Evolutionary conservation across 2,797 vertebrate species (phyloP).

Genomic region (Hydrophis major): DNA sequence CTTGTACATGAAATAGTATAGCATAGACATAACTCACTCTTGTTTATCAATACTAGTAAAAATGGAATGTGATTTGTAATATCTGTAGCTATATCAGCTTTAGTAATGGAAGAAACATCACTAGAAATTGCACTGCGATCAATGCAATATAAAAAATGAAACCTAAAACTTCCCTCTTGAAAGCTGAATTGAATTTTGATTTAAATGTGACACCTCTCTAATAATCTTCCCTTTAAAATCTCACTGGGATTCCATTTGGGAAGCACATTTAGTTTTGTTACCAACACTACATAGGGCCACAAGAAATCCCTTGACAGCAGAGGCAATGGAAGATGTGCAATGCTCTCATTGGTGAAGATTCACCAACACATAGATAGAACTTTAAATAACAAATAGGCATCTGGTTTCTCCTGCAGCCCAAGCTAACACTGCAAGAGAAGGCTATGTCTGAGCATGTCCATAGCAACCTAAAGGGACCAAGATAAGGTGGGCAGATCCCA

Average conservation of each 20-base stretch:
- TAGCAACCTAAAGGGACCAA: neutral
- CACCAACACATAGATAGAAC: neutral
- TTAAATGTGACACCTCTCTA: neutral
- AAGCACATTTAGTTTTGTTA: neutral
- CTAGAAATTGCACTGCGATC: neutral
- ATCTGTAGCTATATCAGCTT: neutral
- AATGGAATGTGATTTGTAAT: neutral
- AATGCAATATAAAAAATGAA: neutral
- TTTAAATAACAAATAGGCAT: neutral
- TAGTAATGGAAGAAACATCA: neutral
- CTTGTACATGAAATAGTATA: neutral
- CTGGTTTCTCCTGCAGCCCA: neutral
- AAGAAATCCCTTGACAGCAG: neutral
- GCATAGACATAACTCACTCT: neutral
- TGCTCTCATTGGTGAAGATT: neutral
- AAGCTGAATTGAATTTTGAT: neutral
- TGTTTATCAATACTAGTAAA: neutral
- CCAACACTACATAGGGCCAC: neutral
- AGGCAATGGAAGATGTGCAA: neutral
- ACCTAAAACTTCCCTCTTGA: neutral
- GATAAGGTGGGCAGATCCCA: neutral
- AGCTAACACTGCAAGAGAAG: neutral
- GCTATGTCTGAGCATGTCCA: neutral
- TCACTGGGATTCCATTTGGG: neutral
- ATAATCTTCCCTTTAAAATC: neutral